These are phyloP conservation scores for Cataglyphis altisquamis DNA, from an alignment of 2,888 invertebrate species.

Conservation along the genomic window DNA sequence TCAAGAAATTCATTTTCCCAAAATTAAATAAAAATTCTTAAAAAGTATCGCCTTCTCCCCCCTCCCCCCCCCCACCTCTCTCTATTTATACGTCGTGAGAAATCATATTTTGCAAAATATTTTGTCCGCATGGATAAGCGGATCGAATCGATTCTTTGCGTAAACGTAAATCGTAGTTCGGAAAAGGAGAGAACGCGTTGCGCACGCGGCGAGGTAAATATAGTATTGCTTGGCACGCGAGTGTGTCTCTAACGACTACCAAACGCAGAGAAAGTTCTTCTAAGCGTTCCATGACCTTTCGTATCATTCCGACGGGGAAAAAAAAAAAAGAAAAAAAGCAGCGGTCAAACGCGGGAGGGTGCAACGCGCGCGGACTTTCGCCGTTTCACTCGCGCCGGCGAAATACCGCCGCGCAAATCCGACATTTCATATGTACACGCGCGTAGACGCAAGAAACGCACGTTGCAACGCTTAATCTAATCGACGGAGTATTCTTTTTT, in stretches of 20 bases:
- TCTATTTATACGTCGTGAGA: neutral
- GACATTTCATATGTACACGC: neutral
- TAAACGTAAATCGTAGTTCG: conserved; percentile 39
- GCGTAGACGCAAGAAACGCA: conserved; percentile 28
- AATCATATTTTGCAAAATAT: conserved; percentile 25
- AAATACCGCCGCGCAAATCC: conserved; percentile 32
- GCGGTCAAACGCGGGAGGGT: conserved; percentile 46
- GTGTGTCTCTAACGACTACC: conserved; percentile 52
- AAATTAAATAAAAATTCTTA: neutral
- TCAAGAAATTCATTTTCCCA: neutral
- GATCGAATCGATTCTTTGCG: conserved; percentile 37
- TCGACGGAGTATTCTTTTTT: conserved; percentile 37
- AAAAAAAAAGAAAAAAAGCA: conserved; percentile 50
- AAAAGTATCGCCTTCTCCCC: neutral
- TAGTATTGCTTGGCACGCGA: conserved; percentile 56
- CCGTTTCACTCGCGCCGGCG: conserved; percentile 54
- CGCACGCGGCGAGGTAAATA: conserved; percentile 45
- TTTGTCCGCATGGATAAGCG: conserved; percentile 16
- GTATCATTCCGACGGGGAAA: conserved; percentile 50
- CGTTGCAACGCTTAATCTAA: conserved; percentile 46
- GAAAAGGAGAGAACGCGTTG: conserved; percentile 44
- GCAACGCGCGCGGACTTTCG: conserved; percentile 52
- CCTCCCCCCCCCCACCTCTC: neutral
- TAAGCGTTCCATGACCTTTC: conserved; percentile 63
- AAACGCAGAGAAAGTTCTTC: conserved; percentile 65